Percentiles rank a stretch among this genome's conserved stretches.
phyloP scores from a whole-genome alignment of 2,888 invertebrate genomes.

The Diloba caeruleocephala region DNA sequence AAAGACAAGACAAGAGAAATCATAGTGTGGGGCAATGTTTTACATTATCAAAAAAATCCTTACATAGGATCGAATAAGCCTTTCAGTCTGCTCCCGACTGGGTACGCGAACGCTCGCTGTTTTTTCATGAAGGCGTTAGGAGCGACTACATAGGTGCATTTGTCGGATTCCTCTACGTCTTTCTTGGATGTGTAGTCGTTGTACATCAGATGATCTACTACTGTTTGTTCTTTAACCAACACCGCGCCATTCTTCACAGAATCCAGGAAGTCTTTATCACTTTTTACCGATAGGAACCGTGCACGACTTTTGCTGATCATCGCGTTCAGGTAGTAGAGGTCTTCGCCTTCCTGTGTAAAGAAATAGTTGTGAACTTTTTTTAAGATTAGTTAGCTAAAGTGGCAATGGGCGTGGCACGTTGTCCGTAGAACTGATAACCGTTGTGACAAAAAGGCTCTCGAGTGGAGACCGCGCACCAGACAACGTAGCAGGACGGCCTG shows the following conservation, averaged over 20 bases:
- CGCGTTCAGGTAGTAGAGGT: slow-evolving; percentile 75
- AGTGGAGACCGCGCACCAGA: too few relatives aligned
- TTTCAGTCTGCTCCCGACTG: slow-evolving; percentile 89
- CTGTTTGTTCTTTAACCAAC: slow-evolving; percentile 91
- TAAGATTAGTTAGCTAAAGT: too few relatives aligned
- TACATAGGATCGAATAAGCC: slow-evolving; percentile 92
- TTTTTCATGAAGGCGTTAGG: slow-evolving; percentile 91
- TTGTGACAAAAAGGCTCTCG: too few relatives aligned
- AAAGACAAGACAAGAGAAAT: too few relatives aligned
- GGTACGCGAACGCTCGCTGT: slow-evolving; percentile 93
- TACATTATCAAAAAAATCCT: slow-evolving; percentile 57
- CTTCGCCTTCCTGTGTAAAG: slow-evolving; percentile 73
- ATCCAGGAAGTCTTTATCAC: slow-evolving; percentile 69
- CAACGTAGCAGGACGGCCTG: too few relatives aligned
- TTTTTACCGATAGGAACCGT: slow-evolving; percentile 69
- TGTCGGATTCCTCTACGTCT: slow-evolving; percentile 88
- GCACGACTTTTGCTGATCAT: slow-evolving; percentile 81
- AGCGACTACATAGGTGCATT: slow-evolving; percentile 94
- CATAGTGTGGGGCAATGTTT: too few relatives aligned
- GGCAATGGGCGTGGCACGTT: too few relatives aligned
- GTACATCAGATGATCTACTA: slow-evolving; percentile 92
- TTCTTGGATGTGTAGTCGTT: slow-evolving; percentile 90
- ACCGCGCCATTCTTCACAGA: slow-evolving; percentile 76
- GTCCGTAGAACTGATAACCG: too few relatives aligned
- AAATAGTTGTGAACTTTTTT: not conserved